Evolutionary conservation across 2,888 invertebrate species (phyloP), one percentile per base, ranked within the genome.

Genomic region (Phengaris arion): DNA sequence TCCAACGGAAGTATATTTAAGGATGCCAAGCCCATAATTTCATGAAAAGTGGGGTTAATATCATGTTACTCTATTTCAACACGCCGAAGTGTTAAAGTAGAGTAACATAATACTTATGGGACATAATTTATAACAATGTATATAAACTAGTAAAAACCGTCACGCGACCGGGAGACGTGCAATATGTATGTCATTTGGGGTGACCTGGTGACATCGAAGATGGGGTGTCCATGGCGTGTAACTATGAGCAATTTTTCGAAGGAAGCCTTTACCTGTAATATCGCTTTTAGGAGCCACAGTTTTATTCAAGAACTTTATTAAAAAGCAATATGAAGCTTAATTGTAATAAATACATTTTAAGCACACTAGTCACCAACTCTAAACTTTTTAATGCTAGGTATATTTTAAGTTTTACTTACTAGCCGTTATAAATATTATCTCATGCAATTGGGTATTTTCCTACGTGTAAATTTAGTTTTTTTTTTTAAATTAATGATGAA

Each of bases 131-230:
- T 35, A 35, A 52, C 1, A 52, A 52, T 52, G 35, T 64, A 35
- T 22, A 64, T 64, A 64, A 2, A 10, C 10, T 10, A 52, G 52
- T 52, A 52, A 35, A 64, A 12, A 64, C 64, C 12, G 35, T 45
- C 64, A 64, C 64, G 64, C 64, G 35, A 64, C 45, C 4, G 7
- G 64, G 64, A 35, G 22, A 35, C 22, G 2, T 12, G 64, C 12
- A 35, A 15, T 59, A 22, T 59, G 59, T 64, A 12, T 64, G 35
- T 64, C 35, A 64, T 64, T 64, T 64, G 59, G 59, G 9, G 9
- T 22, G 64, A 64, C 64, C 64, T 45, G 64, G 64, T 64, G 64
- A 64, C 45, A 64, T 64, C 64, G 35, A 64, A 35, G 64, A 64
- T 13, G 22, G 35, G 64, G 64, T 64, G 64, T 64, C 64, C 35